Base-by-base conservation (phyloP, 2,888 invertebrate genomes). In the Magallana nippona region DNA sequence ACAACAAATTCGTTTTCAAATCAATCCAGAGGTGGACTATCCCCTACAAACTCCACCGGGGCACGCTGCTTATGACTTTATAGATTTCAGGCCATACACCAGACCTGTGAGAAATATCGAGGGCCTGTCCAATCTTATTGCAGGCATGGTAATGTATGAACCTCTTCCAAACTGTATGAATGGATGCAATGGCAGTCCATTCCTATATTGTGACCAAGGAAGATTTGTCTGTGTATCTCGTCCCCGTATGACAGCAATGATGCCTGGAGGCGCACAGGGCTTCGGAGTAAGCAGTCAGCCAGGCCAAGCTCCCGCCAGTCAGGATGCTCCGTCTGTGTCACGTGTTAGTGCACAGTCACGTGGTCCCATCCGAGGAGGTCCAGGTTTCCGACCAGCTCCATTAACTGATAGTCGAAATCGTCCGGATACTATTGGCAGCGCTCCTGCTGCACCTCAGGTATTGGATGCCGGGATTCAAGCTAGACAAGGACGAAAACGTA, bases 1-100 rank as follows among this genome's bases (percentile, higher is more conserved):
- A 10, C 84, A 86, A n/a, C 90, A 89, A 11, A 85, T 85, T n/a
- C 58, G 83, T 10, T 55, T 19, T 17, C 83, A 88, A 10, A 86
- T 88, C 0, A 87, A 90, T 78, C 88, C 91, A 2, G 60, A 62
- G 5, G 78, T 27, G 10, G 89, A 89, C 78, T 89, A 89, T 81
- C 89, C 89, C 3, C n/a, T 79, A 0, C 55, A 58, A 55, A 22
- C 55, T 22, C 63, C 79, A 15, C 58, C 81, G 22, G 84, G 84
- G 1, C 84, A 84, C 56, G 79, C 82, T 82, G 60, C 78, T 8
- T 57, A 78, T 32, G 63, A 32, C 3, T 62, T 84, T 10, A 84
- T 82, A 27, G 86, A 86, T 1, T 79, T 81, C 55, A 86, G 88
- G 27, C 86, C 87, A 2, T 83, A 84, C 10, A 71, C 83, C 2